Percentiles rank a stretch among this genome's conserved stretches.
Conservation (phyloP, 1,140 invertebrate genomes). For the Rhyzopertha dominica region DNA sequence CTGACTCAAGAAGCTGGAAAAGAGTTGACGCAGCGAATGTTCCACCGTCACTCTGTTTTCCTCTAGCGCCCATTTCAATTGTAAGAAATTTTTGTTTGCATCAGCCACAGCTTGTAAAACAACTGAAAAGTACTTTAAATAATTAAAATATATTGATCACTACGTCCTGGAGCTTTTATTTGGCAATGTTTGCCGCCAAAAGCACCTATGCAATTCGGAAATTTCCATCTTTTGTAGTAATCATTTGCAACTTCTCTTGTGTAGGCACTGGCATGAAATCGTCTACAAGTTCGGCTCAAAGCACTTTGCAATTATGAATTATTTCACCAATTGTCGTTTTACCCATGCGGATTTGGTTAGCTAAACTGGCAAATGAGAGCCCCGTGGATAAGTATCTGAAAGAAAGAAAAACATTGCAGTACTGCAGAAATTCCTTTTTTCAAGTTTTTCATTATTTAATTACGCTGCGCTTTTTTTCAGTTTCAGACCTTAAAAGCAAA, state of each 20-base stretch:
- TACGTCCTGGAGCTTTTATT: no score
- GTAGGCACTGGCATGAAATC: neutral
- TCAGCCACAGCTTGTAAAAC: constrained; percentile 18
- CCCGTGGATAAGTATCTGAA: no score
- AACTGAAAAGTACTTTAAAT: no score
- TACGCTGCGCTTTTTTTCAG: no score
- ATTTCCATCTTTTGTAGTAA: constrained; percentile 12
- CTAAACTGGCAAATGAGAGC: no score
- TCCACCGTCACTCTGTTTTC: constrained; percentile 18
- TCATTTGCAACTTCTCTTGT: constrained; percentile 3
- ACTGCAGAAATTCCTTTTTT: no score
- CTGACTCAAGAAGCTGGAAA: constrained; percentile 12
- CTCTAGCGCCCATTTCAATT: constrained; percentile 15
- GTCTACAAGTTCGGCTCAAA: constrained; percentile 12
- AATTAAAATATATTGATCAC: no score
- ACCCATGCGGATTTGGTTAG: constrained; percentile 13
- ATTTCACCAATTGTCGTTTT: constrained; percentile 11
- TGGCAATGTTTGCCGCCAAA: constrained; percentile 13
- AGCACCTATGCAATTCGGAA: constrained; percentile 8
- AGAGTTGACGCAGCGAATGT: constrained; percentile 11
- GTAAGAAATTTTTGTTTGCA: constrained; percentile 13
- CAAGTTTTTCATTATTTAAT: no score
- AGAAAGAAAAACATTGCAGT: no score
- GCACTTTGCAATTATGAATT: constrained; percentile 3
- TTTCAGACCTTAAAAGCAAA: no score